phyloP scores from a whole-genome alignment of 2,888 invertebrate genomes.

The Polylopha cassiicola region DNA sequence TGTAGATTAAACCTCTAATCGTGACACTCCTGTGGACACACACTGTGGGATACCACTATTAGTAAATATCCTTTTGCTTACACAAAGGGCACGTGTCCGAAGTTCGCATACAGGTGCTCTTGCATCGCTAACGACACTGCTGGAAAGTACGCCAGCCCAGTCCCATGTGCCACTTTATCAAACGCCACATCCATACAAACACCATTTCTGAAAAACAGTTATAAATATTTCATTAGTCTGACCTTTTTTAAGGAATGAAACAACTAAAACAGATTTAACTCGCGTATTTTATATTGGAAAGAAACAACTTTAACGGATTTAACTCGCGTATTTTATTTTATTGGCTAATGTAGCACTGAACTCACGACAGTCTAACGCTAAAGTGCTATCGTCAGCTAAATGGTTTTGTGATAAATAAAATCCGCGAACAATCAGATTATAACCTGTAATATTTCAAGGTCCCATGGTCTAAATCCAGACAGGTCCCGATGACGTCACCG shows the following conservation, averaged over 20 bases:
- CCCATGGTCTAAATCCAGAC: conserved; percentile 84
- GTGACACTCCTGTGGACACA: too few species aligned
- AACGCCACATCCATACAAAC: conserved; percentile 85
- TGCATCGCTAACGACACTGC: conserved; percentile 86
- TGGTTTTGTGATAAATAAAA: background rate
- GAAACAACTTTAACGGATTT: too few species aligned
- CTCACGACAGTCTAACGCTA: too few species aligned
- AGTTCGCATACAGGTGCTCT: conserved; percentile 87
- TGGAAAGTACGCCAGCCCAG: conserved; percentile 87
- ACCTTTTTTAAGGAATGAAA: too few species aligned
- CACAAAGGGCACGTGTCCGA: conserved; percentile 80
- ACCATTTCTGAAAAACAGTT: conserved; percentile 82
- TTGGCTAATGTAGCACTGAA: too few species aligned
- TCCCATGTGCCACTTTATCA: conserved; percentile 81
- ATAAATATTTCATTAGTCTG: too few species aligned
- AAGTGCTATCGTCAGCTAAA: too few species aligned
- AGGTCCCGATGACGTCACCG: conserved; percentile 88
- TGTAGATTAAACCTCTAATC: too few species aligned
- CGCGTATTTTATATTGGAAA: too few species aligned
- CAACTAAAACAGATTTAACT: too few species aligned
- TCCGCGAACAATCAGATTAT: background rate
- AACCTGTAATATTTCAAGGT: conserved; percentile 81
- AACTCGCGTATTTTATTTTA: too few species aligned
- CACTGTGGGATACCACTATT: too few species aligned
- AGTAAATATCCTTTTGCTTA: conserved; percentile 41